Evolutionary conservation across 2,888 invertebrate genomes (phyloP).

Genomic region (Lydus trimaculatus): DNA sequence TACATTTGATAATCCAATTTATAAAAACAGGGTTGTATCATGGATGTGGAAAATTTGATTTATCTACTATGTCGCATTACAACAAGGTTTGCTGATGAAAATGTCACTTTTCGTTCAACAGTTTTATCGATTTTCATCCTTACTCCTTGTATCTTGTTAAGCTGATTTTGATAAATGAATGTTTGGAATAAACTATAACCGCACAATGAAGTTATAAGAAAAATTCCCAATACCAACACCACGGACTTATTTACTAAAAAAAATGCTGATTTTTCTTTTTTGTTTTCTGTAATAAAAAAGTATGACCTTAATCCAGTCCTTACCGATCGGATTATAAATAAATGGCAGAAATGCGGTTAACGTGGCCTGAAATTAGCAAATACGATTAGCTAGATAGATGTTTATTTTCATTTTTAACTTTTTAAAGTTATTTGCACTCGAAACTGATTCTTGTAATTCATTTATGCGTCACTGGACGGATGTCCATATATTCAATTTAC

Average conservation of each 20-base stretch:
- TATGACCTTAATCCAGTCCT: neutral
- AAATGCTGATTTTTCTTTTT: too few species aligned
- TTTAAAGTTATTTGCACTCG: too few species aligned
- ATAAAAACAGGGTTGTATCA: neutral
- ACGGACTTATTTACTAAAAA: too few species aligned
- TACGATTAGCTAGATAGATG: too few species aligned
- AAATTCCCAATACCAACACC: neutral
- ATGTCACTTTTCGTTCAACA: neutral
- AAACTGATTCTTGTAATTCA: too few species aligned
- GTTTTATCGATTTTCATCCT: neutral
- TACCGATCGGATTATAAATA: too few species aligned
- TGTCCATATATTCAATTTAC: too few species aligned
- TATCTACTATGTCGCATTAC: neutral
- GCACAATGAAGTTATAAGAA: neutral
- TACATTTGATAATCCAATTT: neutral
- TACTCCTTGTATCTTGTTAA: neutral
- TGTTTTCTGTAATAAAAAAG: too few species aligned
- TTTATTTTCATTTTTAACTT: too few species aligned
- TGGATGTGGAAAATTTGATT: neutral
- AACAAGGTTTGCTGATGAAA: neutral
- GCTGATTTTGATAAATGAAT: neutral
- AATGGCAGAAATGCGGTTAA: too few species aligned
- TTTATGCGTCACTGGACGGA: too few species aligned
- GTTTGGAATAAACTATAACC: neutral
- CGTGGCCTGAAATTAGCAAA: too few species aligned